These are phyloP conservation scores for Xylota segnis DNA, from an alignment of 2,888 invertebrate species.

Conservation along the genomic window DNA sequence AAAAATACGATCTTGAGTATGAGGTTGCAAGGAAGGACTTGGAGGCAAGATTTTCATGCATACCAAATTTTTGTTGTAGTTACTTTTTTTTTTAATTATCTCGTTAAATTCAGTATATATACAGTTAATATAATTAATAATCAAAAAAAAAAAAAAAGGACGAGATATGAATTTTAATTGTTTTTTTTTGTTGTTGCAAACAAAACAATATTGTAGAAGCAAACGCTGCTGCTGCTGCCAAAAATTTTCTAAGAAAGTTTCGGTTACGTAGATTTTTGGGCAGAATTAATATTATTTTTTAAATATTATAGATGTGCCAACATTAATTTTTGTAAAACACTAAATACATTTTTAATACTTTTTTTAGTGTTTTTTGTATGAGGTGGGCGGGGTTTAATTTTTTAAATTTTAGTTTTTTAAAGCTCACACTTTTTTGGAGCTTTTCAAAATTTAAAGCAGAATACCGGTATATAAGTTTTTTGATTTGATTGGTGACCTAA, in stretches of 20 bases:
- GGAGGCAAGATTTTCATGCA: slow-evolving; percentile 90
- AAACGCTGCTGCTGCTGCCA: slow-evolving; percentile 72
- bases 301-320: slow-evolving; percentile 56
- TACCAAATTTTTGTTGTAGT: slow-evolving; percentile 68
- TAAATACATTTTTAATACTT: slow-evolving; percentile 38
- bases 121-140: slow-evolving; percentile 48
- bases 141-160: slow-evolving; percentile 5
- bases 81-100: slow-evolving; percentile 47
- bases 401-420: not conserved
- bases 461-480: no score
- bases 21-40: slow-evolving; percentile 97
- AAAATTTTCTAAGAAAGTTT: slow-evolving; percentile 35
- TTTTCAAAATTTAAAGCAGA: not conserved
- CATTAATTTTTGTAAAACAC: slow-evolving; percentile 57
- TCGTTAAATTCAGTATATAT: slow-evolving; percentile 39
- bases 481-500: not conserved
- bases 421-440: not conserved
- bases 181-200: slow-evolving; percentile 52
- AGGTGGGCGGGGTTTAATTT: not conserved
- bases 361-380: slow-evolving; percentile 28
- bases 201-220: slow-evolving; percentile 64
- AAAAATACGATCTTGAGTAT: slow-evolving; percentile 99
- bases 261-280: slow-evolving; percentile 63
- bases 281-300: slow-evolving; percentile 48
- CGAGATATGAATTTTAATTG: slow-evolving; percentile 44